A percentile compares a stretch with the other conserved stretches of the same genome.
Evolutionary conservation across 2,797 vertebrate genomes (phyloP).

Genomic region (Xiphophorus birchmanni): DNA sequence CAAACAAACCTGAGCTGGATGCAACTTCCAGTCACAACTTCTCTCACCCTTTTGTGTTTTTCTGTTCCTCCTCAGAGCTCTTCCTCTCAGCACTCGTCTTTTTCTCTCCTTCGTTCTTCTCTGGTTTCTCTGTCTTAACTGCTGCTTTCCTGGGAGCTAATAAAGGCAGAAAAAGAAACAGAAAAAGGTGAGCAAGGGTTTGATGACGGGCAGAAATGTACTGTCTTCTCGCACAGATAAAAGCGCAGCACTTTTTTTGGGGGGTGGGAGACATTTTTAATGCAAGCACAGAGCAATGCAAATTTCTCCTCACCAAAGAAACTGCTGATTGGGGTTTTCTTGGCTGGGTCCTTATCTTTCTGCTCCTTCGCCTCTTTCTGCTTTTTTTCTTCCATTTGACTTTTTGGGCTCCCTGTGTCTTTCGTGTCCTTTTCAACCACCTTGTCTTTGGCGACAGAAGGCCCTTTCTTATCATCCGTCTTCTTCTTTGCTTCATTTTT

Average conservation of each 20-base stretch:
- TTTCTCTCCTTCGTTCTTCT: conserved; percentile 57
- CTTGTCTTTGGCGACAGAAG: conserved; percentile 28
- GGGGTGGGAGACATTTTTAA: conserved; percentile 37
- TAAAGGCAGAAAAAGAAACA: too few relatives aligned
- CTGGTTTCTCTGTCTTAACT: conserved; percentile 72
- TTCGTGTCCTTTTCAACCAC: conserved; percentile 49
- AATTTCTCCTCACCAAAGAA: conserved; percentile 86
- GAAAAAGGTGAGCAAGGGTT: conserved; percentile 19
- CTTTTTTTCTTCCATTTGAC: conserved; percentile 43
- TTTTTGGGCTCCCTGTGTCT: conserved; percentile 60
- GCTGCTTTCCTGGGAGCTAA: conserved; percentile 84
- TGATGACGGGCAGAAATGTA: conserved; percentile 28
- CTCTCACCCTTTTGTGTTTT: conserved; percentile 57
- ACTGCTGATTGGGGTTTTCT: conserved; percentile 81
- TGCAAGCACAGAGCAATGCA: conserved; percentile 62
- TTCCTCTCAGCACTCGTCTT: conserved; percentile 49
- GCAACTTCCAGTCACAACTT: background rate
- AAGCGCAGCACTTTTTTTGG: conserved; percentile 49
- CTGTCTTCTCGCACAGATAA: conserved; percentile 46
- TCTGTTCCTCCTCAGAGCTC: conserved; percentile 54
- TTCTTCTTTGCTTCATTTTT: conserved; percentile 50
- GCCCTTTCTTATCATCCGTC: conserved; percentile 53
- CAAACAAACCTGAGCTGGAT: background rate
- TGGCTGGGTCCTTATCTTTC: conserved; percentile 67
- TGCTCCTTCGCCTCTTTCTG: conserved; percentile 59